A percentile compares a stretch with the other conserved stretches of the same genome.
Evolutionary conservation across 2,113 vertebrate genomes (phyloP).

Genomic region (Patagioenas fasciata): DNA sequence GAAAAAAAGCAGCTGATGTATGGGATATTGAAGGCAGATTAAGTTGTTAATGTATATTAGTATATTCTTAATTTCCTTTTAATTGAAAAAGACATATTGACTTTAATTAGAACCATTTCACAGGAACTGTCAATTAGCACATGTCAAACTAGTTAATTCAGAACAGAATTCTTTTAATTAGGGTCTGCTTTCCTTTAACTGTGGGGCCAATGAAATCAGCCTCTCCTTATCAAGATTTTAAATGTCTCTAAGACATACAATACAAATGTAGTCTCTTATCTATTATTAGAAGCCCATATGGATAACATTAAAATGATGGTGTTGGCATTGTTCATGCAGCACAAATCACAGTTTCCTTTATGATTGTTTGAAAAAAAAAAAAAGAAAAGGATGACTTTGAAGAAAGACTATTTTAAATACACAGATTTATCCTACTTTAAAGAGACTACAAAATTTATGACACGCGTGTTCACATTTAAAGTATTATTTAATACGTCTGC

Average conservation of each 20-base stretch:
- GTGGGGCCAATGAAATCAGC: slow-evolving; percentile 77
- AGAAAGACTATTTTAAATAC: slow-evolving; percentile 78
- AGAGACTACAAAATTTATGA: slow-evolving; percentile 76
- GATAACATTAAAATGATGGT: slow-evolving; percentile 93
- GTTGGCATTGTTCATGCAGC: slow-evolving; percentile 77
- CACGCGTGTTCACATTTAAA: slow-evolving; percentile 77
- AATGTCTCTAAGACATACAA: slow-evolving; percentile 82
- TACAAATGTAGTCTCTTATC: slow-evolving; percentile 80
- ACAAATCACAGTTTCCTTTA: slow-evolving; percentile 76
- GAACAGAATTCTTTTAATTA: slow-evolving; percentile 87
- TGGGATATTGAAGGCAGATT: slow-evolving; percentile 85
- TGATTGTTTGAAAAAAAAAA: slow-evolving; percentile 59
- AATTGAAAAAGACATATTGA: slow-evolving; percentile 89
- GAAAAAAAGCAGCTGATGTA: slow-evolving; percentile 75
- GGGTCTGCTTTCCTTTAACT: slow-evolving; percentile 82
- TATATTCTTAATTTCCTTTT: slow-evolving; percentile 87
- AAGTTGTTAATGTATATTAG: slow-evolving; percentile 87
- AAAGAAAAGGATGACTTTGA: slow-evolving; percentile 66
- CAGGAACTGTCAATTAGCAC: slow-evolving; percentile 87
- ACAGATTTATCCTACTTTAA: slow-evolving; percentile 76
- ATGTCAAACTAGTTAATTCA: slow-evolving; percentile 87
- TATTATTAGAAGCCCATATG: slow-evolving; percentile 88
- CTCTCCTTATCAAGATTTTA: slow-evolving; percentile 80
- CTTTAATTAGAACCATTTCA: slow-evolving; percentile 88
- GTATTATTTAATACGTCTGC: slow-evolving; percentile 78